These are phyloP conservation scores for Microtus richardsoni DNA, from an alignment of 2,113 vertebrate genomes.

Conservation along the genomic window DNA sequence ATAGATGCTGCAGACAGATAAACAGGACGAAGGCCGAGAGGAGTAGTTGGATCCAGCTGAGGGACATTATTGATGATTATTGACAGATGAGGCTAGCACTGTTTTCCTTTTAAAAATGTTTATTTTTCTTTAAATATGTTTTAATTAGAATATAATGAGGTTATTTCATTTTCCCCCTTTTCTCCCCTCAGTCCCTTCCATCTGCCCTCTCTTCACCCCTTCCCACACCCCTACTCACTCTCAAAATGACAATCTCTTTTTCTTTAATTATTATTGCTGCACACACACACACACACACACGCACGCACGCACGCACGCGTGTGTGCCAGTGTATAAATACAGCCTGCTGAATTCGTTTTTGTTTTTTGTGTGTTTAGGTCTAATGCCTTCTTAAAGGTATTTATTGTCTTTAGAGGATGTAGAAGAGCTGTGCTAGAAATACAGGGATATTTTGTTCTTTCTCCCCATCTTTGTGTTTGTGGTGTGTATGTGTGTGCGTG, in stretches of 20 bases:
- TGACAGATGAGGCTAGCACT: neutral
- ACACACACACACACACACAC: neutral
- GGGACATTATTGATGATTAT: neutral
- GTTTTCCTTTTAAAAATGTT: neutral
- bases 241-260: neutral
- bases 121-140: neutral
- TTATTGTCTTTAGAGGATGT: neutral
- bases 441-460: neutral
- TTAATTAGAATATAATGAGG: neutral
- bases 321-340: neutral
- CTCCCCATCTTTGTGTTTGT: neutral
- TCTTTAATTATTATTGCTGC: neutral
- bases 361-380: neutral
- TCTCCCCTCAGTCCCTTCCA: neutral
- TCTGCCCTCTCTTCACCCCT: neutral
- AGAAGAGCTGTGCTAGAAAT: neutral
- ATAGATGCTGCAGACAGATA: neutral
- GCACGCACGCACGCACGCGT: too few species aligned
- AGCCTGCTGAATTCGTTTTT: neutral
- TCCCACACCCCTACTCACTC: neutral
- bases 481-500: neutral
- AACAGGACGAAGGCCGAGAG: neutral
- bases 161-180: neutral
- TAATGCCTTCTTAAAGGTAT: neutral
- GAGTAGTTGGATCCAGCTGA: neutral